Evolutionary conservation across 2,113 vertebrate genomes (phyloP), one percentile per base, ranked within the genome.

Genomic region (Drymodes brunneopygia): DNA sequence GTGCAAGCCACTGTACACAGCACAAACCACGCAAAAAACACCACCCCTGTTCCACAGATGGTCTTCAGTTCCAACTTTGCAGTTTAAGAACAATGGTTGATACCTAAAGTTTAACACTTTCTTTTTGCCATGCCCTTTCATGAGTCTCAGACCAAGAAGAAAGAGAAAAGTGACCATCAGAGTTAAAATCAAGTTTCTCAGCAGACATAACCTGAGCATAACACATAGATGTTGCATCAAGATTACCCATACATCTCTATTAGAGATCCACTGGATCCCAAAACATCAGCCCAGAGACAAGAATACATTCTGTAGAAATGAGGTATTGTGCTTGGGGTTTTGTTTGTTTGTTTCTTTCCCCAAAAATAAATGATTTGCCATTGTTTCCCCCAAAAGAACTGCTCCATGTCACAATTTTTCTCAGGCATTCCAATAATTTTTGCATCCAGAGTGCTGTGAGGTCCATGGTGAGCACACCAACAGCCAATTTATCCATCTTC

Each of bases 161-260:
- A 22, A 53, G 15, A 66, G 7, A 29, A 58, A 44, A 23, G 12
- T 51, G 44, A 23, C 29, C 19, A 56, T 21, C 15, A 82, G 61
- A 71, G 38, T 23, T 44, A 66, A 91, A 70, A 45, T 35, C 23
- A 27, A 35, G 6, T 64, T 89, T 51, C 17, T 40, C 44, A 27
- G 48, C 40, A 91, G 40, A 40, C 6, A 8, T 11, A 15, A 73
- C 20, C 45, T 40, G 38, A 64, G 27, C 2, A 10, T 14, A 79
- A 44, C 12, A 24, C 36, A n/a, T 0, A 21, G n/a, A 27, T 36
- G 12, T 2, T 36, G 4, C 14, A 28, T 47, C 21, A 74, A 21
- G 19, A 50, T 35, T 38, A 28, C 14, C 17, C 11, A 11, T 3
- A 23, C 7, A 15, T 0, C 11, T 44, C 11, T 25, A 1, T 40